Conservation (phyloP, 2,113 vertebrate species). For the Vulpes ferrilata region DNA sequence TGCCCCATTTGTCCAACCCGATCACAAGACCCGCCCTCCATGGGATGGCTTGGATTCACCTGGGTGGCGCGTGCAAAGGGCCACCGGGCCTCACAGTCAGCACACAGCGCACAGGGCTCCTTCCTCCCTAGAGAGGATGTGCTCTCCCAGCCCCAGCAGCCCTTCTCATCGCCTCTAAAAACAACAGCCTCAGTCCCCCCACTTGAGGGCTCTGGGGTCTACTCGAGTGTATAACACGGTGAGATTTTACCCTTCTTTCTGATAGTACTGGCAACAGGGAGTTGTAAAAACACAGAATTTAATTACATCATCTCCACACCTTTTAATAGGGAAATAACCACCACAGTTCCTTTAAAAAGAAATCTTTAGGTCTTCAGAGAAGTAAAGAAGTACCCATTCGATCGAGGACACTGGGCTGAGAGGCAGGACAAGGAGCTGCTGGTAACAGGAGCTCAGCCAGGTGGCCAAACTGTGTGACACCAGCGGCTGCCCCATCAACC, state of each 20-base stretch:
- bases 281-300: not conserved
- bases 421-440: no score
- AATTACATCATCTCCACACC: not conserved
- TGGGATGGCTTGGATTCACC: rapidly evolving
- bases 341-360: not conserved
- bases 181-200: not conserved
- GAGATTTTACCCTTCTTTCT: not conserved
- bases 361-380: not conserved
- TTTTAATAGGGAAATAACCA: not conserved
- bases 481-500: not conserved
- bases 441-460: not conserved
- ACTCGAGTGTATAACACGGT: rapidly evolving
- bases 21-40: rapidly evolving
- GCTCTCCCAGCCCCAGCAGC: rapidly evolving
- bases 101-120: rapidly evolving
- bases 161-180: rapidly evolving
- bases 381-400: rapidly evolving
- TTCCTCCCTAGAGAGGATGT: not conserved
- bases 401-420: rapidly evolving
- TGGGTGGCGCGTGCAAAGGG: rapidly evolving
- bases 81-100: rapidly evolving
- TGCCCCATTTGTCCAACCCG: not conserved
- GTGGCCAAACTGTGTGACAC: rapidly evolving
- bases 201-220: rapidly evolving
- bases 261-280: rapidly evolving